Evolutionary conservation across 2,888 invertebrate species (phyloP).

Genomic region (Agrenia bidenticulata): DNA sequence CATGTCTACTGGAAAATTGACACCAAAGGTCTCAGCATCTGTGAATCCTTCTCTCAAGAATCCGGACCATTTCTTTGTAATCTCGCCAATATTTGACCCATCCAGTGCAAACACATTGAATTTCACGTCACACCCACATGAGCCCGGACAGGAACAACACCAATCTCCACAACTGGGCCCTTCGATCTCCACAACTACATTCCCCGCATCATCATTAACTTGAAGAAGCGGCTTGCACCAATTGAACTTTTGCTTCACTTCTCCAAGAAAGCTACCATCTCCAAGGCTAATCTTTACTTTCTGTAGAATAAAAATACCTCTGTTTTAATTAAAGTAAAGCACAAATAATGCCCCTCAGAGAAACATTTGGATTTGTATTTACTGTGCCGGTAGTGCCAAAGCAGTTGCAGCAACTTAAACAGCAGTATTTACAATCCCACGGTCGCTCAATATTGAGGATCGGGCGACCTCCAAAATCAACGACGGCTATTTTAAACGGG

Average conservation of each 20-base stretch:
- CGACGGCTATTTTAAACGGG: slow-evolving; percentile 2
- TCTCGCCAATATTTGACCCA: slow-evolving; percentile 6
- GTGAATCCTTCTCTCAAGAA: slow-evolving; percentile 12
- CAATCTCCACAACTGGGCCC: slow-evolving; percentile 8
- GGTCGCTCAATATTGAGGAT: slow-evolving; percentile 13
- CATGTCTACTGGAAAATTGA: slow-evolving; percentile 12
- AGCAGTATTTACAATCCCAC: slow-evolving; percentile 14
- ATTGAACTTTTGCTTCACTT: slow-evolving; percentile 12
- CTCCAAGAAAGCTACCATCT: slow-evolving; percentile 13
- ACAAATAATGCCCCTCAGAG: neutral
- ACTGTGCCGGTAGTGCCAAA: slow-evolving; percentile 16
- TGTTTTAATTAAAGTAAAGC: too few species aligned
- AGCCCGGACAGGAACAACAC: slow-evolving; percentile 10
- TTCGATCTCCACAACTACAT: slow-evolving; percentile 8
- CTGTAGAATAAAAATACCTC: neutral
- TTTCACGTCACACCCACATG: slow-evolving; percentile 11
- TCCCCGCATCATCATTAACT: slow-evolving; percentile 10
- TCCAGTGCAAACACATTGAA: slow-evolving; percentile 2
- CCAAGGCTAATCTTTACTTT: slow-evolving; percentile 12
- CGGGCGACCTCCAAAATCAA: slow-evolving; percentile 9
- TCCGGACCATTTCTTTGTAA: slow-evolving; percentile 20
- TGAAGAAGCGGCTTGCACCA: slow-evolving; percentile 1
- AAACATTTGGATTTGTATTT: too few species aligned
- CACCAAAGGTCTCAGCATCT: slow-evolving; percentile 15
- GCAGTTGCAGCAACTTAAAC: slow-evolving; percentile 14